Conservation (phyloP, 2,888 invertebrate species). For the Crematogaster levior region DNA sequence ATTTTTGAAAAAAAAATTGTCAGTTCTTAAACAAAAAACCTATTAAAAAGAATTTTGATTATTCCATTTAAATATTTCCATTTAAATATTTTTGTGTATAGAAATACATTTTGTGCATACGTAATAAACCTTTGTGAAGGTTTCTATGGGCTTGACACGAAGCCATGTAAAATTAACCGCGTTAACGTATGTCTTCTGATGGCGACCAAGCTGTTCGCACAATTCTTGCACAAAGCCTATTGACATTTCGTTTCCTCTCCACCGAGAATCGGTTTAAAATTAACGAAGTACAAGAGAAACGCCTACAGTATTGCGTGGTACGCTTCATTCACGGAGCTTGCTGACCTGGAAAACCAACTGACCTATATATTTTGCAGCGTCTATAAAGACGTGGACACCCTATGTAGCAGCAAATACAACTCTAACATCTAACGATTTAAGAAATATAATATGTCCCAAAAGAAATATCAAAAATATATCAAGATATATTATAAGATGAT, state of each 20-base stretch:
- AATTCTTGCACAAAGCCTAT: constrained; percentile 37
- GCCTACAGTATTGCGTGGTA: constrained; percentile 50
- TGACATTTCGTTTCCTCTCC: constrained; percentile 59
- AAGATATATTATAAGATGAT: not conserved
- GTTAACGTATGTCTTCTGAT: constrained; percentile 4
- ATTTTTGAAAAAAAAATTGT: not conserved
- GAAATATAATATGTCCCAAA: not conserved
- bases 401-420: not conserved
- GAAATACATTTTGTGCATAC: constrained; percentile 1
- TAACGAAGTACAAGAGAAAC: constrained; percentile 65
- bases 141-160: constrained; percentile 4
- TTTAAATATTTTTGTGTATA: not conserved
- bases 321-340: constrained; percentile 68
- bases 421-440: not conserved
- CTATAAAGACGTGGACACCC: constrained; percentile 1
- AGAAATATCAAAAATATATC: not conserved
- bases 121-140: too few relatives aligned
- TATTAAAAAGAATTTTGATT: not conserved
- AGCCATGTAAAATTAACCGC: constrained; percentile 41
- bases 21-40: not conserved
- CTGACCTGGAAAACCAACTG: constrained; percentile 70
- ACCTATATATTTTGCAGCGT: constrained; percentile 65
- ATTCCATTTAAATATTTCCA: not conserved
- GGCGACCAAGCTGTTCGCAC: constrained; percentile 2
- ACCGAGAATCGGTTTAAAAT: constrained; percentile 66